Percentiles rank a stretch among this genome's conserved stretches.
Conservation (phyloP, 2,888 invertebrate species). For the Dexiosoma caninum region DNA sequence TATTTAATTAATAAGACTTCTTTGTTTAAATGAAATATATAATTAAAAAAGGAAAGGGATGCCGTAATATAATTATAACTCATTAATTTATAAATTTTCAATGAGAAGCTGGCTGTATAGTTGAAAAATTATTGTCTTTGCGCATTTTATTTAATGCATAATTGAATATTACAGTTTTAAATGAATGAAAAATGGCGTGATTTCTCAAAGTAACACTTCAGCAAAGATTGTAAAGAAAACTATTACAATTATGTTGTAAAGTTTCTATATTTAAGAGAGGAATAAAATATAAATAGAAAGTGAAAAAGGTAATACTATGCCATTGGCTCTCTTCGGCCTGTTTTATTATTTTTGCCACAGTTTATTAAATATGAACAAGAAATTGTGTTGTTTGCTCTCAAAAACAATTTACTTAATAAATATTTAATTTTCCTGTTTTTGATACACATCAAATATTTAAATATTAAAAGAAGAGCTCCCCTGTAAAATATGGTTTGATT, state of each 20-base stretch:
- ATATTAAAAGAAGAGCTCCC: no score
- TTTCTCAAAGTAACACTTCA: not conserved
- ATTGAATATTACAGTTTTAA: not conserved
- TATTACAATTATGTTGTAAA: not conserved
- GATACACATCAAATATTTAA: not conserved
- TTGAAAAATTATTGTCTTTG: not conserved
- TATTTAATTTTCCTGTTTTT: no score
- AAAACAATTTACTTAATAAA: no score
- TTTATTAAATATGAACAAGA: no score
- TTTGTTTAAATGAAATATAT: not conserved
- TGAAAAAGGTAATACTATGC: not conserved
- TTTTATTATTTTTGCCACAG: no score
- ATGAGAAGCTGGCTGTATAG: not conserved
- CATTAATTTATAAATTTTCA: not conserved
- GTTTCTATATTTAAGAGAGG: not conserved
- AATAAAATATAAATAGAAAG: not conserved
- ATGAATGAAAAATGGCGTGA: slow-evolving; percentile 8
- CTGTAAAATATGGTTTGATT: no score
- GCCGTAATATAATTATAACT: not conserved
- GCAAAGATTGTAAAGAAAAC: not conserved
- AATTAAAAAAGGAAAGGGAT: not conserved
- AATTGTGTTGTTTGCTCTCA: not conserved
- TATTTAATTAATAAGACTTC: not conserved
- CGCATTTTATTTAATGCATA: not conserved
- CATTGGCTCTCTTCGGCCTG: not conserved